These are phyloP conservation scores for Microcebus lehilahytsara DNA, from an alignment of 2,113 vertebrate species.

Conservation along the genomic window DNA sequence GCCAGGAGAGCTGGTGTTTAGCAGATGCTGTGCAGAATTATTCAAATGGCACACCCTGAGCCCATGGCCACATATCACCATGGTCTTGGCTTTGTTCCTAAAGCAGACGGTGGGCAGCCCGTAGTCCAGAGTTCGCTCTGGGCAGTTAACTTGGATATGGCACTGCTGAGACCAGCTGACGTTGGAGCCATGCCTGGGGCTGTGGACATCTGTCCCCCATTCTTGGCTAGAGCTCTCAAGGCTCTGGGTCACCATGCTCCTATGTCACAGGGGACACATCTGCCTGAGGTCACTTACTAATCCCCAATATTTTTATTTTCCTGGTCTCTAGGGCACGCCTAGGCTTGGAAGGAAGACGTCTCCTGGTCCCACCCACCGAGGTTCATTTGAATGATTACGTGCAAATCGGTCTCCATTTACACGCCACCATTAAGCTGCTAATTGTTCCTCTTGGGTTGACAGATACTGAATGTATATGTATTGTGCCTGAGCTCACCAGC, in stretches of 20 bases:
- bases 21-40: neutral
- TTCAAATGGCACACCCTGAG: neutral
- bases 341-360: constrained; percentile 94
- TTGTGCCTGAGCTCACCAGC: constrained; percentile 88
- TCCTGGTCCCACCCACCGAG: constrained; percentile 91
- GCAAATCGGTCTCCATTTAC: constrained; percentile 56
- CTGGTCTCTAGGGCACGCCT: constrained; percentile 90
- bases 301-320: neutral
- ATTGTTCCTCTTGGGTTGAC: constrained; percentile 85
- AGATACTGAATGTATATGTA: constrained; percentile 88
- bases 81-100: neutral
- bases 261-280: neutral
- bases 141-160: neutral
- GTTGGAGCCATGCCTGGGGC: neutral
- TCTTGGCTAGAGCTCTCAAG: neutral
- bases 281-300: constrained; percentile 25
- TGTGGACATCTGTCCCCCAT: neutral
- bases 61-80: neutral
- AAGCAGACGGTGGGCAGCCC: neutral
- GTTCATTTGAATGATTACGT: constrained; percentile 89
- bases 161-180: neutral
- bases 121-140: neutral
- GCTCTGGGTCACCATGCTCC: neutral
- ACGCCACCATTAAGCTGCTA: constrained; percentile 86
- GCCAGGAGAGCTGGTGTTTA: neutral